These are phyloP conservation scores for Drosophila sulfurigaster DNA, from an alignment of 1,140 invertebrate genomes.

Conservation along the genomic window DNA sequence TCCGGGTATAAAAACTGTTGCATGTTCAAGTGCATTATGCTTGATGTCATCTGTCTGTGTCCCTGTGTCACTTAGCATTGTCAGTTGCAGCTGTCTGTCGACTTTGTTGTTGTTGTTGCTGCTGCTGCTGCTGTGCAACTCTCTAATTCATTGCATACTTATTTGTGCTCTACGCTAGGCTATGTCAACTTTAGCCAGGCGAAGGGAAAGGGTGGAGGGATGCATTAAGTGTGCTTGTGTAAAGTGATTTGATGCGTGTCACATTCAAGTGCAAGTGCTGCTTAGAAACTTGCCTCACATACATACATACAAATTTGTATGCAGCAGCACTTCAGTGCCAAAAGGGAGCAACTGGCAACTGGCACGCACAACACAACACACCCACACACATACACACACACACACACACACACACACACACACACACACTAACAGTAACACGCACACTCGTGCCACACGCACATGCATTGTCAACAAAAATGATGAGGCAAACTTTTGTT, in stretches of 20 bases:
- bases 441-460: slow-evolving; percentile 8
- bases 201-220: background rate
- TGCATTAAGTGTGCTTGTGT: slow-evolving; percentile 69
- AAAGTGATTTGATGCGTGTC: slow-evolving; percentile 71
- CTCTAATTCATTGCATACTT: slow-evolving; percentile 45
- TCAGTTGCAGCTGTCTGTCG: background rate
- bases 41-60: background rate
- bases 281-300: slow-evolving; percentile 36
- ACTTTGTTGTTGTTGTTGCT: background rate
- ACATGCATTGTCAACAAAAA: slow-evolving; percentile 46
- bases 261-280: slow-evolving; percentile 57
- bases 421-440: background rate
- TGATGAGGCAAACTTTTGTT: slow-evolving; percentile 37
- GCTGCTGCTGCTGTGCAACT: background rate
- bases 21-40: slow-evolving; percentile 1
- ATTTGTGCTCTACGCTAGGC: background rate
- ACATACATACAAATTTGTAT: slow-evolving; percentile 34
- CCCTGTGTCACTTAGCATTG: background rate
- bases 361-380: slow-evolving; percentile 15
- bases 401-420: slow-evolving; percentile 1
- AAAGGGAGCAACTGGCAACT: slow-evolving; percentile 31
- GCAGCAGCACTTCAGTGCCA: slow-evolving; percentile 17
- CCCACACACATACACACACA: background rate
- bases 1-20: background rate
- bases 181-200: slow-evolving; percentile 14